Evolutionary conservation across 2,888 invertebrate genomes (phyloP).

Genomic region (Tipula lateralis): DNA sequence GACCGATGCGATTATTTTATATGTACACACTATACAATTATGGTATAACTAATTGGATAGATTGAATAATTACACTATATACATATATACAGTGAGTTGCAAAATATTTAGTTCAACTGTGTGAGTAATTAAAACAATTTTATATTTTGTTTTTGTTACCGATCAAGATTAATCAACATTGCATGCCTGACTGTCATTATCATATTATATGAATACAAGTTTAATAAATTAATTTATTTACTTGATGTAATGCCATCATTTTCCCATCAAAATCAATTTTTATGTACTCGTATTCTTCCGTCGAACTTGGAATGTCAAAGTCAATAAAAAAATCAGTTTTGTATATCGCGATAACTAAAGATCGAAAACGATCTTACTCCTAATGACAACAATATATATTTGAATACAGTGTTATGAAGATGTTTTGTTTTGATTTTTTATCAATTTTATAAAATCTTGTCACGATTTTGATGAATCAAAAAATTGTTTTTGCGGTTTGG

Average conservation of each 20-base stretch:
- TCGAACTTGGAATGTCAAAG: neutral
- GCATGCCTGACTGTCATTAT: neutral
- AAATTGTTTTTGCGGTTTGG: neutral
- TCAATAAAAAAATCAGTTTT: neutral
- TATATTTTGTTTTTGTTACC: neutral
- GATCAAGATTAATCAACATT: neutral
- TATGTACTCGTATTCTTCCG: neutral
- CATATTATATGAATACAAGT: neutral
- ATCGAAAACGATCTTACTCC: neutral
- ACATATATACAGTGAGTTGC: neutral
- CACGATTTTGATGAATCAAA: neutral
- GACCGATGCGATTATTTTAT: neutral
- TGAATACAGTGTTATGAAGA: neutral
- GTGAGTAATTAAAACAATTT: neutral
- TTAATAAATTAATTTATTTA: neutral
- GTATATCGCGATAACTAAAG: neutral
- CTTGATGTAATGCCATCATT: neutral
- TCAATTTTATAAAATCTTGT: neutral
- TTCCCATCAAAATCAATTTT: neutral
- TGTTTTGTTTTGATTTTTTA: neutral
- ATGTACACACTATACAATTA: neutral
- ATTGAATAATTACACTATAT: neutral
- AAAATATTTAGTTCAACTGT: neutral
- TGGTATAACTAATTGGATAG: neutral
- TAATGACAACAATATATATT: neutral